Evolutionary conservation across 2,113 vertebrate species (phyloP), one percentile per base, ranked within the genome.

Genomic region (Onychostruthus taczanowskii): DNA sequence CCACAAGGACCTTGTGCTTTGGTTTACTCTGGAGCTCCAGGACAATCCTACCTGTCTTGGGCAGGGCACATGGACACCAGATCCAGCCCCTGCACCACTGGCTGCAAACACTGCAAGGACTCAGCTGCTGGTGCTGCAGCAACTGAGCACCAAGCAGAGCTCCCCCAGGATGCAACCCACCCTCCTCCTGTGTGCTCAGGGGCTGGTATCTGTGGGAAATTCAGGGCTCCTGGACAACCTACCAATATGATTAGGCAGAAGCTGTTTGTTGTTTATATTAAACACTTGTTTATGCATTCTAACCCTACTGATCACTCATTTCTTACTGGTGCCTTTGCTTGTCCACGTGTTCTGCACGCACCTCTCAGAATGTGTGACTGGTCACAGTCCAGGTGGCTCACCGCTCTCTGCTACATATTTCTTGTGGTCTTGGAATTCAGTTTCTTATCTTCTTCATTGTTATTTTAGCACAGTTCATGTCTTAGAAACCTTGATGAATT

Each of bases 61-160:
- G 31, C 27, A 69, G 2, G 16, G 80, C 39, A 6, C 58, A 58
- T 61, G 47, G 18, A 30, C 35, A 4, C 7, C 0, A 2, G 10
- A 72, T 15, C 31, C 84, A 43, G 59, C 22, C 44, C 13, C 53
- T 8, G 47, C 7, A 0, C 22, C 49, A 18, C n/a, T 6, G 10
- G 7, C 50, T 20, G 24, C 30, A 75, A 16, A 9, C 0, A 0
- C 28, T 20, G 49, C 8, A 16, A 61, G 9, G 18, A 24, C 13
- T 11, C 79, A 41, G 28, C 49, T 68, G n/a, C 75, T 39, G 63
- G 10, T 24, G 33, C 83, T 69, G 63, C 82, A 9, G 24, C 3
- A 17, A 9, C 72, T 24, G 62, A 59, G 46, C 56, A 44, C 22
- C 28, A 30, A 61, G 58, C 20, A 62, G 12, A 33, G 21, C 49